phyloP scores from a whole-genome alignment of 2,797 vertebrate genomes.

The Kryptolebias ocellatus region DNA sequence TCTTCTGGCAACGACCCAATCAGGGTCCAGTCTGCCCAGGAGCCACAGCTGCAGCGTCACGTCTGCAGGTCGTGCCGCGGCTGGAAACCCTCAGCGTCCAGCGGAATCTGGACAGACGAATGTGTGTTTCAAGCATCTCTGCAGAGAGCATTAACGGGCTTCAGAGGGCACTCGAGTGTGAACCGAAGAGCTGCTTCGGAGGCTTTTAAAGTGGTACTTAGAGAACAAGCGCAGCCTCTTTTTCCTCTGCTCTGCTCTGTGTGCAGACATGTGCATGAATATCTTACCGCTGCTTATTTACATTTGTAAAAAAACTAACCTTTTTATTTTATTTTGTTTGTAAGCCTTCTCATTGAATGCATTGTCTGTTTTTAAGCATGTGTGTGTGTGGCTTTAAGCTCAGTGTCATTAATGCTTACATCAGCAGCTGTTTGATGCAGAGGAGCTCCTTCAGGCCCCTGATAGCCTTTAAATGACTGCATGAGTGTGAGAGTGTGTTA shows the following conservation, averaged over 20 bases:
- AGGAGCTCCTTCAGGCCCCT: conserved; percentile 24
- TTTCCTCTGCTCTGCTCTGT: conserved; percentile 11
- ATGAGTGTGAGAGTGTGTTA: conserved; percentile 16
- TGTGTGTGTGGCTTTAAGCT: not conserved
- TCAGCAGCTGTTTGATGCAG: conserved; percentile 51
- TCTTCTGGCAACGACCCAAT: too few species aligned
- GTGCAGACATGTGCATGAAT: conserved; percentile 29
- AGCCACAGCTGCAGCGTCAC: conserved; percentile 14
- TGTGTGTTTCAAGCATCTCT: conserved; percentile 32
- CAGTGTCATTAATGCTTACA: conserved; percentile 22
- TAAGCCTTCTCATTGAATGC: conserved; percentile 2
- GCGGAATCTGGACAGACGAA: conserved; percentile 17
- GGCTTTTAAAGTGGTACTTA: conserved; percentile 57
- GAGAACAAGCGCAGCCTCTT: conserved; percentile 32
- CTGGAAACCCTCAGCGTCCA: conserved; percentile 11
- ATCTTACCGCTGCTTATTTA: not conserved
- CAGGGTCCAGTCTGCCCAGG: not conserved
- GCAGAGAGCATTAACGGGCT: conserved; percentile 46
- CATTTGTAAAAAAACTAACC: not conserved
- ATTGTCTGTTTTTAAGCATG: not conserved
- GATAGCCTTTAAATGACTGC: conserved; percentile 44
- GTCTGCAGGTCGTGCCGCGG: conserved; percentile 5
- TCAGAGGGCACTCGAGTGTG: conserved; percentile 50
- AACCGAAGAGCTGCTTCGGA: conserved; percentile 44
- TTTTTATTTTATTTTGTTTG: not conserved